Evolutionary conservation across 2,797 vertebrate genomes (phyloP).

Genomic region (Gambelia wislizenii): DNA sequence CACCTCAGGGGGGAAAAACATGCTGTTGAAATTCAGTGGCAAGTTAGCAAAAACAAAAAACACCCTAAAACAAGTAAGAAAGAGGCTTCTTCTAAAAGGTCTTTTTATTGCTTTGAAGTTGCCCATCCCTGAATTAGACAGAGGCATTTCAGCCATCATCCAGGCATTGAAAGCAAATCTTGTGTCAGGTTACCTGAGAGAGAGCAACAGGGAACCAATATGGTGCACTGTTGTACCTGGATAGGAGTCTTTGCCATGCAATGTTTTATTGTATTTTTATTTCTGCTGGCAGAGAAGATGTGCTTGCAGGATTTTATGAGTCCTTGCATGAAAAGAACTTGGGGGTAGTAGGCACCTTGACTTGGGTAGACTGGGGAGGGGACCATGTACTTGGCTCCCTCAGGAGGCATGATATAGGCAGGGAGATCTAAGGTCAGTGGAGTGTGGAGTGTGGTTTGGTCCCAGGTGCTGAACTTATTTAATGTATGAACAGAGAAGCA

Average conservation of each 20-base stretch:
- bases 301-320: background rate
- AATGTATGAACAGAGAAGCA: no score
- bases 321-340: background rate
- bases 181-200: background rate
- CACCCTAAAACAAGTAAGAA: no score
- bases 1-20: no score
- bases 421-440: no score
- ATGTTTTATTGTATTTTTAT: background rate
- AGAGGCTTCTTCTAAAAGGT: background rate
- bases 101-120: background rate
- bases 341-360: background rate
- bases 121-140: background rate
- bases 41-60: no score
- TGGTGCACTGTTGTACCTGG: no score
- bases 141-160: background rate
- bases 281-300: background rate
- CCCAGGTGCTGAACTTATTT: no score
- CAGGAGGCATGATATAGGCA: background rate
- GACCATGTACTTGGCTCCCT: background rate
- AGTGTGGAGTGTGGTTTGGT: no score
- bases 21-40: no score
- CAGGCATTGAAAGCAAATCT: background rate
- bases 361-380: background rate
- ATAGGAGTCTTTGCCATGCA: no score
- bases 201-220: no score